These are phyloP conservation scores for Calephelis virginiensis DNA, from an alignment of 1,140 invertebrate species.

Conservation along the genomic window DNA sequence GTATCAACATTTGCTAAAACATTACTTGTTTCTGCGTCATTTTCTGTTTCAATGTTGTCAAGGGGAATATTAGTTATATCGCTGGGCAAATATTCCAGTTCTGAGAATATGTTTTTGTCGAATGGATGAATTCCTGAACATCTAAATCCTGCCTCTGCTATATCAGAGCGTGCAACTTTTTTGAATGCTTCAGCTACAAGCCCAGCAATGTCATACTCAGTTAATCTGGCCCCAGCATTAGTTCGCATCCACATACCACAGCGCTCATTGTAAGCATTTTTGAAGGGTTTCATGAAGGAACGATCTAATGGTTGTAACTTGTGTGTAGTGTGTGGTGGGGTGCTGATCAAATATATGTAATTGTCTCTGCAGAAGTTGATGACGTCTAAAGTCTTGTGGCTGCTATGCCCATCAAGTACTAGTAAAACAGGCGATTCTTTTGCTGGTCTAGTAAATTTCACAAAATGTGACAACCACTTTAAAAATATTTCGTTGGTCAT, in stretches of 20 bases:
- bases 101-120: constrained; percentile 39
- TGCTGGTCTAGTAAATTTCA: neutral
- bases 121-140: constrained; percentile 31
- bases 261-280: constrained; percentile 45
- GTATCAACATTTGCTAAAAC: no score
- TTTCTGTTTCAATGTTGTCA: no score
- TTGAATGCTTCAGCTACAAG: constrained; percentile 47
- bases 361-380: constrained; percentile 50
- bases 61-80: constrained; percentile 36
- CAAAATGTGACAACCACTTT: no score
- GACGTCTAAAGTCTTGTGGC: constrained; percentile 47
- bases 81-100: constrained; percentile 40
- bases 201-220: constrained; percentile 44
- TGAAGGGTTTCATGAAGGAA: constrained; percentile 57
- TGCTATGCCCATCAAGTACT: constrained; percentile 36
- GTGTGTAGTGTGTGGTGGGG: constrained; percentile 54
- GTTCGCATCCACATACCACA: constrained; percentile 47
- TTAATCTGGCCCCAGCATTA: constrained; percentile 40
- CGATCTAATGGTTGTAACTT: constrained; percentile 54
- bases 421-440: neutral
- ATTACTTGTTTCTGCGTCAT: no score
- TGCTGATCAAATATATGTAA: constrained; percentile 53
- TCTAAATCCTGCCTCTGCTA: constrained; percentile 38
- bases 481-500: neutral
- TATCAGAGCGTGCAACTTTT: constrained; percentile 45